Percentiles rank a stretch among this genome's conserved stretches.
These are phyloP conservation scores for Lacanobia oleracea DNA, from an alignment of 2,888 invertebrate genomes.

Conservation along the genomic window DNA sequence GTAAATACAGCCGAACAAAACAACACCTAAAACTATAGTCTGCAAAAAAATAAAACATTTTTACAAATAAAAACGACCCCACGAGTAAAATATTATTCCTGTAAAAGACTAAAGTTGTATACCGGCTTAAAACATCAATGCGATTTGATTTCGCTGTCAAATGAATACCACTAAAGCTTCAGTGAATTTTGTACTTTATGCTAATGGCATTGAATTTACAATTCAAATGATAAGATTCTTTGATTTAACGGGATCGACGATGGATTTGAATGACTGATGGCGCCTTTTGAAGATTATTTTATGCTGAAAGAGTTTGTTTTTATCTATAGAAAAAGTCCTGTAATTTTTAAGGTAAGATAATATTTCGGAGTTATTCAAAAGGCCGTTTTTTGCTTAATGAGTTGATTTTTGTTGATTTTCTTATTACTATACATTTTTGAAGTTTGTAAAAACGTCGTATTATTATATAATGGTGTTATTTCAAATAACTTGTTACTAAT, in stretches of 20 bases:
- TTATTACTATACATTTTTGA: neutral
- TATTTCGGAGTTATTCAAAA: neutral
- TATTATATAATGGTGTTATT: neutral
- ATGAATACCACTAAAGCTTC: conserved; percentile 59
- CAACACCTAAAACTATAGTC: neutral
- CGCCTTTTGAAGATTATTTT: conserved; percentile 51
- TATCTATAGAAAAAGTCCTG: neutral
- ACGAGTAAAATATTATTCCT: conserved; percentile 19
- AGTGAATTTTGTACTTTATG: conserved; percentile 64
- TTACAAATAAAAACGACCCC: neutral
- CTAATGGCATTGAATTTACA: conserved; percentile 61
- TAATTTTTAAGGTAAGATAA: conserved; percentile 2
- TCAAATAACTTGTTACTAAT: too few species aligned
- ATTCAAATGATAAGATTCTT: conserved; percentile 65
- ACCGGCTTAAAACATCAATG: conserved; percentile 56
- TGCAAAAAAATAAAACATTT: neutral
- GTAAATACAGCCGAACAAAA: too few species aligned
- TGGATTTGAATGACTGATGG: conserved; percentile 59
- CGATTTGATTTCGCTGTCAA: conserved; percentile 57
- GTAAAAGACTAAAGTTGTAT: conserved; percentile 14
- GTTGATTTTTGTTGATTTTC: neutral
- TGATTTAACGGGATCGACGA: conserved; percentile 58
- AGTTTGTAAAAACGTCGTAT: neutral
- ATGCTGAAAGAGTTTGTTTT: conserved; percentile 29
- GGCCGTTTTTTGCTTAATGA: neutral